Evolutionary conservation across 1,140 invertebrate genomes (phyloP), one percentile per base, ranked within the genome.

Genomic region (Temnothorax nylanderi): DNA sequence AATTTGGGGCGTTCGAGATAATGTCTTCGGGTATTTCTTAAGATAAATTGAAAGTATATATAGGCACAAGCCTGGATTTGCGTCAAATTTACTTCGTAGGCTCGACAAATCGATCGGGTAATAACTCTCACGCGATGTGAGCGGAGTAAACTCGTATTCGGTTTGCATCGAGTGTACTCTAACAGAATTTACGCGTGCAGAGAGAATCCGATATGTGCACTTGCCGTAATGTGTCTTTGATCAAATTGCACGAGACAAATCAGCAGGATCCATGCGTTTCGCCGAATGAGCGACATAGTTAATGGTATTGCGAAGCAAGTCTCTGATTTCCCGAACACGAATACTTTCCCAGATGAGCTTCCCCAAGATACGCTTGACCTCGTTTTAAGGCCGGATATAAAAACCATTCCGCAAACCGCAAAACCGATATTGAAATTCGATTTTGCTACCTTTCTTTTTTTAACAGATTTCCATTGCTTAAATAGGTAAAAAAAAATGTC

Each of bases 231-330:
- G 88, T 65, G 51, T 76, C 44, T 49, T 78, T 65, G 37, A 78
- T 88, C 87, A 88, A 89, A 88, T 74, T 88, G 60, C 51, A 85
- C 64, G 67, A 32, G 82, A 86, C 65, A 75, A 80, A 89, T 86
- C 87, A 60, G 1, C 26, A 47, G 44, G 6, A 49, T 64, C 11
- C 56, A 26, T 65, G 49, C 37, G 58, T 54, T 41, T 80, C 67
- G 34, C 11, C 18, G 16, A 49, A 11, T 21, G 47, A 47, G 8
- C 34, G 64, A 71, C 44, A 49, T 44, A 88, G 88, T 89, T 85
- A 85, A 37, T 49, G 51, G 32, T 60, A 26, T 64, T 1, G 5
- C 49, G 44, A 37, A 47, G 65, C 67, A 75, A 85, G 7, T 47
- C 56, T 41, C 37, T 65, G 44, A 89, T 88, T 88, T 85, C 13